Evolutionary conservation across 1,140 invertebrate genomes (phyloP).

Genomic region (Brachionus koreanus): DNA sequence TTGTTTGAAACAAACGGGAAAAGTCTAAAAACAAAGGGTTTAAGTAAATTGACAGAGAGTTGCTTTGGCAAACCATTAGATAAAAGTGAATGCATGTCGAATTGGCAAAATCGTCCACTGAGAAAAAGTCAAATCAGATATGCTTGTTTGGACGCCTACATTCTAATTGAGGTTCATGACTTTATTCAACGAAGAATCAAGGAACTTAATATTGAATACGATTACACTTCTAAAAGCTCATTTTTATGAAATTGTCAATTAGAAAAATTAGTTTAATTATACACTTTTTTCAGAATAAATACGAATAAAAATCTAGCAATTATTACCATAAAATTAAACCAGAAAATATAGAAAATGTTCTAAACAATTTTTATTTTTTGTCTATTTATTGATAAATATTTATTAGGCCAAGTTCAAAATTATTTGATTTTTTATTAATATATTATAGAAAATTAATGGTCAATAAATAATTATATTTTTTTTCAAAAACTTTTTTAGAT

Average conservation of each 20-base stretch:
- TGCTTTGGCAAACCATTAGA: constrained; percentile 35
- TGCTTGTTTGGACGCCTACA: constrained; percentile 18
- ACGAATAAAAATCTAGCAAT: neutral
- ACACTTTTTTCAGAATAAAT: neutral
- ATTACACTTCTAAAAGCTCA: neutral
- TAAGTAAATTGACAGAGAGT: constrained; percentile 19
- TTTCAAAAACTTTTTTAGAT: neutral
- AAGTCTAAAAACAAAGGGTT: constrained; percentile 13
- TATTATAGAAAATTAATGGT: no score
- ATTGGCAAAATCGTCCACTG: constrained; percentile 33
- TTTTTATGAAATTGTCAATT: neutral
- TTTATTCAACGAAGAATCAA: constrained; percentile 31
- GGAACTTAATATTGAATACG: constrained; percentile 7
- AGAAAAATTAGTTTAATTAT: neutral
- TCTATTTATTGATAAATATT: no score
- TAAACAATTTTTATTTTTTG: no score
- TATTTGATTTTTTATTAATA: no score
- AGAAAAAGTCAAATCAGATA: constrained; percentile 29
- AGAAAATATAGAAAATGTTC: no score
- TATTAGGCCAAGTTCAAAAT: neutral
- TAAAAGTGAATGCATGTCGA: constrained; percentile 41
- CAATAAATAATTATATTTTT: neutral
- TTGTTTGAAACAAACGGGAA: neutral
- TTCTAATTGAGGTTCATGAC: constrained; percentile 31
- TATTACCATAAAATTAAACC: no score